These are phyloP conservation scores for Amiota communis DNA, from an alignment of 2,888 invertebrate species.

Conservation along the genomic window DNA sequence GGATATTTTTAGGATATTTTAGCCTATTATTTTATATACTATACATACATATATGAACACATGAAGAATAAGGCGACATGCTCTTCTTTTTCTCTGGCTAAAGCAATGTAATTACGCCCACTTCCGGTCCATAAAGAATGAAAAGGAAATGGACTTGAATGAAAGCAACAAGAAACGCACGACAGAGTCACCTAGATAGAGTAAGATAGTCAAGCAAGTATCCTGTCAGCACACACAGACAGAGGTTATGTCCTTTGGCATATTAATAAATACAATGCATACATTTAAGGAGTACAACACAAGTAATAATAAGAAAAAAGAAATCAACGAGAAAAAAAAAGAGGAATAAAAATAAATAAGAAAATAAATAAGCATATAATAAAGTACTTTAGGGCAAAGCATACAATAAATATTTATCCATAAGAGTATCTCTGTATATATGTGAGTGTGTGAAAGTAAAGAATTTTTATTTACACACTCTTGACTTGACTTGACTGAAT, in stretches of 20 bases:
- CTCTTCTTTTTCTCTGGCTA: conserved; percentile 36
- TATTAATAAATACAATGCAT: conserved; percentile 23
- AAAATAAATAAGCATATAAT: conserved; percentile 62
- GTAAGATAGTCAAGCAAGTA: conserved; percentile 4
- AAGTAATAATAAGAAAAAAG: not conserved
- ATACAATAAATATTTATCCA: conserved; percentile 40
- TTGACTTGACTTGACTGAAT: not conserved
- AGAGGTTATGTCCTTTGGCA: not conserved
- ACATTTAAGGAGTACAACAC: conserved; percentile 11
- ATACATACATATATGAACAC: conserved; percentile 58
- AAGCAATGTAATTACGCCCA: conserved; percentile 66
- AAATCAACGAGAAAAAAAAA: not conserved
- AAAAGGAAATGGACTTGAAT: not conserved
- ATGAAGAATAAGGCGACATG: conserved; percentile 48
- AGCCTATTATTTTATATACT: conserved; percentile 38
- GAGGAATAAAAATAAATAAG: conserved; percentile 11
- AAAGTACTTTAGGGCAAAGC: conserved; percentile 55
- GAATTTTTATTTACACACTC: conserved; percentile 59
- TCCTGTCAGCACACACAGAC: conserved; percentile 31
- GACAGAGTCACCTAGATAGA: conserved; percentile 31
- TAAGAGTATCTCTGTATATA: conserved; percentile 19
- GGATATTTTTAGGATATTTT: conserved; percentile 30
- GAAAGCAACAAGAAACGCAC: not conserved
- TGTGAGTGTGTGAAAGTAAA: conserved; percentile 40
- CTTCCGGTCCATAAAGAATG: conserved; percentile 44